Evolutionary conservation across 2,888 invertebrate species (phyloP).

Genomic region (Thysanoteuthis rhombus): DNA sequence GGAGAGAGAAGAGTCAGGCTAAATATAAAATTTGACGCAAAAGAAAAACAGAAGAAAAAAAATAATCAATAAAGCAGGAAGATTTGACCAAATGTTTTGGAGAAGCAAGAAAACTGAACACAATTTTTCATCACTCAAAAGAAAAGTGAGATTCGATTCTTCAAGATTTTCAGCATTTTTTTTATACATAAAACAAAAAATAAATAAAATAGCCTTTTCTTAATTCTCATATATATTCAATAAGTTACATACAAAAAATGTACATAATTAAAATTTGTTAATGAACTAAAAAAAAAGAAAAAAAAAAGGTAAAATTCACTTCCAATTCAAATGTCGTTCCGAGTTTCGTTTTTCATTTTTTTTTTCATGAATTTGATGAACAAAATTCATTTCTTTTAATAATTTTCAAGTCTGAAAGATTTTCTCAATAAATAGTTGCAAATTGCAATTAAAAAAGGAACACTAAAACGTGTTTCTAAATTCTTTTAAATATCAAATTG

Average conservation of each 20-base stretch:
- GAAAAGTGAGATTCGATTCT: no score
- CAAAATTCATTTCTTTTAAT: background rate
- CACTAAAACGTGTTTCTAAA: constrained; percentile 12
- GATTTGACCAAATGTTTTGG: no score
- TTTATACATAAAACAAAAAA: no score
- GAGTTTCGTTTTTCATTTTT: background rate
- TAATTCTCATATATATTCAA: background rate
- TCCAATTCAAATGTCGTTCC: background rate
- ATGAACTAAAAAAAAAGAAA: background rate
- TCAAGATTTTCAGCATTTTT: no score
- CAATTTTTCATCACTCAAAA: no score
- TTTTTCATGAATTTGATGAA: background rate
- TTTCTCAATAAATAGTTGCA: background rate
- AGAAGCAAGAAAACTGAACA: no score
- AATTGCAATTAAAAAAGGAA: background rate
- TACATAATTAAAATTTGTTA: background rate
- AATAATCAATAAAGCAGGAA: no score
- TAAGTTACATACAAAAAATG: background rate
- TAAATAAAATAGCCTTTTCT: background rate
- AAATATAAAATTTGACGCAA: no score
- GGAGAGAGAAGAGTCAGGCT: no score
- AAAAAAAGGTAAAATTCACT: background rate
- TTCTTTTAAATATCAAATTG: background rate
- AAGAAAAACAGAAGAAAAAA: no score
- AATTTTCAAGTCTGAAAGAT: background rate